Evolutionary conservation across 2,113 vertebrate species (phyloP), one percentile per base, ranked within the genome.

Genomic region (Turnix velox): DNA sequence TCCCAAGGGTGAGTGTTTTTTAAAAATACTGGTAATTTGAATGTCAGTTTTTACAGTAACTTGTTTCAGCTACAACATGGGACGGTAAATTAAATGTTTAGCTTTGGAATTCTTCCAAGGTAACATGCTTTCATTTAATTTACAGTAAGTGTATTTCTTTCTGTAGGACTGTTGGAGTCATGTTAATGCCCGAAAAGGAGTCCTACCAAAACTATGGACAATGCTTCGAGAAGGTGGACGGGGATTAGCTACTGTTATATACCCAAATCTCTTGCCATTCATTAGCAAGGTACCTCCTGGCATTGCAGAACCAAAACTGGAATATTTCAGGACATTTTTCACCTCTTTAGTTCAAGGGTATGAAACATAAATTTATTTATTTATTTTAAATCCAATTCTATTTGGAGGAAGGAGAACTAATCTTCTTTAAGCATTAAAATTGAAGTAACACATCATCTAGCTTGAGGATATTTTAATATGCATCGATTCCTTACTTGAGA

Each of bases 151-250:
- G 2, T 37, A 14, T 80, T 81, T 94, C 45, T 84, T 92, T 89
- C 51, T 63, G 27, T 93, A 99, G 99, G 99, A 99, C 84, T 99
- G 99, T 92, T 99, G 99, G 99, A 97, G 92, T 76, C 98, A 99
- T 37, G 98, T 99, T 18, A 99, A 98, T 95, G 98, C 98, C 45
- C 98, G 90, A 85, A 99, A 99, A 83, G 99, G 98, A 49, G 98
- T 99, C 84, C 95, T 99, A 48, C 99, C 99, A 14, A 99, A 99
- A 94, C 97, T 99, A 4, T 99, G 98, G 97, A 57, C 92, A 48
- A 86, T 99, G 10, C 96, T 99, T 74, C 98, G 96, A 88, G 99
- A 99, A 62, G 99, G 99, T 10, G 99, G 99, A 52, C 97, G 97
- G 81, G 99, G 99, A 54, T 93, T 99, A 85, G 99, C 99, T 45